These are phyloP conservation scores for Plumapathes pennacea DNA, from an alignment of 92 coral and sea anemone species.

Conservation along the genomic window DNA sequence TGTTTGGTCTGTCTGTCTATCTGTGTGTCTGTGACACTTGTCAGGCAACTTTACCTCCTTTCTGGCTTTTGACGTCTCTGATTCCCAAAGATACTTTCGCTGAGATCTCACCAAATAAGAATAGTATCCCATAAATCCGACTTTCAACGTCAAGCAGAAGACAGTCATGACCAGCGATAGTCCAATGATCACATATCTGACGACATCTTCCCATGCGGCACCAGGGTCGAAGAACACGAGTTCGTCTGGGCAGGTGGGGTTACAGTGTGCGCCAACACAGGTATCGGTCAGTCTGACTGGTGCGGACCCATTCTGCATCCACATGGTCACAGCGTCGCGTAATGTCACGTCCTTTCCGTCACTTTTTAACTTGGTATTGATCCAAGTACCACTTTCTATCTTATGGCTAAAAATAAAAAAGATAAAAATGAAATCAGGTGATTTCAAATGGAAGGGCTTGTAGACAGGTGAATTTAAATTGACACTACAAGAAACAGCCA, in stretches of 20 bases:
- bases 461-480: too few relatives aligned
- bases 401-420: constrained; percentile 49
- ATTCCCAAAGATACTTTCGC: constrained; percentile 15
- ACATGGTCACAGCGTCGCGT: constrained; percentile 27
- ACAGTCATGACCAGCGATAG: constrained; percentile 43
- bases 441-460: too few relatives aligned
- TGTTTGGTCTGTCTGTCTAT: too few relatives aligned
- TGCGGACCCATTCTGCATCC: constrained; percentile 7
- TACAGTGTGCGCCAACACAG: constrained; percentile 61
- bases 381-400: constrained; percentile 46
- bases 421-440: too few relatives aligned
- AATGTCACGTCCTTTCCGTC: constrained; percentile 8
- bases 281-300: constrained; percentile 32
- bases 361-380: constrained; percentile 13
- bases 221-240: constrained; percentile 44
- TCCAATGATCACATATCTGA: constrained; percentile 1
- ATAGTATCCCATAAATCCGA: constrained; percentile 29
- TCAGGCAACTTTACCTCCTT: too few relatives aligned
- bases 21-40: too few relatives aligned
- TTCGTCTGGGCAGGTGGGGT: constrained; percentile 61
- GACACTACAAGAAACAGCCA: too few relatives aligned
- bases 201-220: constrained; percentile 15
- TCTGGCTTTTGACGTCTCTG: constrained; percentile 36
- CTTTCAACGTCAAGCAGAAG: constrained; percentile 30
- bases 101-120: constrained; percentile 23